Evolutionary conservation across 2,888 invertebrate species (phyloP), one percentile per base, ranked within the genome.

Genomic region (Arrhopalites spinosus): DNA sequence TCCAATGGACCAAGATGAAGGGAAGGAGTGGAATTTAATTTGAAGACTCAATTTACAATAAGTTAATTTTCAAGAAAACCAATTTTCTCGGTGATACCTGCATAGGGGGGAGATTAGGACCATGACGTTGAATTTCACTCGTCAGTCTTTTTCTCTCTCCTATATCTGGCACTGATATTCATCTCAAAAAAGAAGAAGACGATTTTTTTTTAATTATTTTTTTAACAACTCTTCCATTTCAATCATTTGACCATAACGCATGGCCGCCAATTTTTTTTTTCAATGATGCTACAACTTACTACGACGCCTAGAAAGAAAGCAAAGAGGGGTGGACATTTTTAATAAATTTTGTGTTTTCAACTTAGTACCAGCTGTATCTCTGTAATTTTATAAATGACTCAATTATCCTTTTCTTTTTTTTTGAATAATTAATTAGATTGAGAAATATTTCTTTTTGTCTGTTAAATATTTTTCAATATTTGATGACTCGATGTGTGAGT

Each of bases 141-240:
- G 84, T 84, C 84, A 84, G 84, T 84, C 84, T 84, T 84, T 84
- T 84, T 84, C 84, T 84, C 84, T 84, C 84, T 84, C 84, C 84
- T 84, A 84, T 84, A 81, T 83, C 81, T 82, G 81, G 78, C 81
- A 82, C 82, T 81, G 82, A 82, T 78, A 74, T 29, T 77, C 81
- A 77, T 77, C 79, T 53, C 36, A 36, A 36, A 36, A 36, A 36
- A 36, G 3, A 3, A 36, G 36, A 36, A 11, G 11, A 36, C 36
- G 36, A 36, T 36, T 36, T n/a, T n/a, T n/a, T n/a, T n/a, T n/a
- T n/a, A n/a, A n/a, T n/a, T n/a, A n/a, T n/a, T n/a, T n/a, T n/a
- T n/a, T n/a, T n/a, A 17, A 17, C 47, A 47, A 47, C 47, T 47
- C 47, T n/a, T 47, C 47, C 47, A 47, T 47, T 13, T n/a, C n/a